These are phyloP conservation scores for Poeciliopsis occidentalis DNA, from an alignment of 2,113 vertebrate species.

Conservation along the genomic window DNA sequence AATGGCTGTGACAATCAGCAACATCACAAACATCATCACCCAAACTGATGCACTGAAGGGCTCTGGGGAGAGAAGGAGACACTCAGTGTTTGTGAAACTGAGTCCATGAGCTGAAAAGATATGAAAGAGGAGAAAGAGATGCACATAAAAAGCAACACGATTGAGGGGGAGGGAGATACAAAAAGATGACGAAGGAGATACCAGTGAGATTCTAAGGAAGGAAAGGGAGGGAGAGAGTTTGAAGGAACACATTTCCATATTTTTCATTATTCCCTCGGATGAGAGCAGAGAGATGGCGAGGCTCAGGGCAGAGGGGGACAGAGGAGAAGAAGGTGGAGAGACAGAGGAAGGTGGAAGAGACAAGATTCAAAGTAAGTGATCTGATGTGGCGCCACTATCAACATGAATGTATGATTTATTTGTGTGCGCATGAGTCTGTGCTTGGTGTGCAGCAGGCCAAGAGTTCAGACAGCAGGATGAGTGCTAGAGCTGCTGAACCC, in stretches of 20 bases:
- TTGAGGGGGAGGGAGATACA: constrained; percentile 34
- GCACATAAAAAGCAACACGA: constrained; percentile 10
- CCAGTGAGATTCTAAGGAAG: constrained; percentile 21
- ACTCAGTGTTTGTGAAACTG: constrained; percentile 28
- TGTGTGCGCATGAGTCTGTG: constrained; percentile 43
- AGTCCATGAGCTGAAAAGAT: constrained; percentile 28
- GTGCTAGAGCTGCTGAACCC: constrained; percentile 45
- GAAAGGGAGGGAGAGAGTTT: constrained; percentile 58
- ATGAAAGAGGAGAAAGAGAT: constrained; percentile 19
- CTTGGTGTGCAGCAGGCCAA: constrained; percentile 55
- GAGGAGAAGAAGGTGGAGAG: constrained; percentile 13
- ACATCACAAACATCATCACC: constrained; percentile 99
- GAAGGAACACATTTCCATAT: constrained; percentile 71
- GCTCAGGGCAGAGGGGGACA: constrained; percentile 42
- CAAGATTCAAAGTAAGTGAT: constrained; percentile 70
- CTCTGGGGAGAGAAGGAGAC: constrained; percentile 76
- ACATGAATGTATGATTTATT: constrained; percentile 53
- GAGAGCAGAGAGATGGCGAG: constrained; percentile 61
- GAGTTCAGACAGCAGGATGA: constrained; percentile 64
- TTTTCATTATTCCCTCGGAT: constrained; percentile 77
- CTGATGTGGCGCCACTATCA: constrained; percentile 58
- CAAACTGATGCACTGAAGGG: constrained; percentile 98
- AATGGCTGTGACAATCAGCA: constrained; percentile 95
- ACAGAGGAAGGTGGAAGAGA: constrained; percentile 11
- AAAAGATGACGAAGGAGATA: constrained; percentile 40